Evolutionary conservation across 2,797 vertebrate genomes (phyloP), one percentile per base, ranked within the genome.

Genomic region (Argyrosomus regius): DNA sequence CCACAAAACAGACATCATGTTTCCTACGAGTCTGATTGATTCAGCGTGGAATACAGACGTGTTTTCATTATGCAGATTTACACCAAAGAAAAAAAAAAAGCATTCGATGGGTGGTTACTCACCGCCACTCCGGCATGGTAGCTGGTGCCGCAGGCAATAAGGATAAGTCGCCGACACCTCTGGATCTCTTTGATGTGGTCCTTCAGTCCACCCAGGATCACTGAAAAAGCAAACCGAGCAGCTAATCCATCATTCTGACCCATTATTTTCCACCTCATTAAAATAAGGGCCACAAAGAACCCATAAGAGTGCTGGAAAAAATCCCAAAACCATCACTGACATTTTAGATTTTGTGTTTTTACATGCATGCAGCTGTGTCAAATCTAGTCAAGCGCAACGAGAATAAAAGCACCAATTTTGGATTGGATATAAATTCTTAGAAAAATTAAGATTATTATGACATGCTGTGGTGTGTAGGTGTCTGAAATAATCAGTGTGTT

Each of bases 151-250:
- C 98, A 99, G 13, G 97, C 98, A 67, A 99, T 99, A 20, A 99
- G 96, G 89, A 99, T 99, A 52, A 99, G 92, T 20, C 98, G 94
- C 5, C 98, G 96, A 87, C 98, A 99, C 84, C 98, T 94, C 93
- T 98, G 98, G 84, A 99, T 98, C 95, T 99, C 98, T 92, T 99
- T 99, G 75, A 99, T 98, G 93, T 99, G 98, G 90, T 99, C 98
- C 92, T 99, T 99, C 87, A 99, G 86, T 78, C 98, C 98, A 1
- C 98, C 98, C 12, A 99, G 94, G 28, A 90, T 99, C 79, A 99
- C 98, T 99, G 91, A 6, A 86, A 39, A 87, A 75, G 75, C 54
- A 90, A 63, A 84, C 6, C 46, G n/a, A 77, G 85, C 58, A 75
- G 26, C 53, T 70, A 56, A 73, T 81, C 9, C 50, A 77, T 83